These are phyloP conservation scores for Phylloscopus trochiloides DNA, from an alignment of 2,113 vertebrate species.

Conservation along the genomic window DNA sequence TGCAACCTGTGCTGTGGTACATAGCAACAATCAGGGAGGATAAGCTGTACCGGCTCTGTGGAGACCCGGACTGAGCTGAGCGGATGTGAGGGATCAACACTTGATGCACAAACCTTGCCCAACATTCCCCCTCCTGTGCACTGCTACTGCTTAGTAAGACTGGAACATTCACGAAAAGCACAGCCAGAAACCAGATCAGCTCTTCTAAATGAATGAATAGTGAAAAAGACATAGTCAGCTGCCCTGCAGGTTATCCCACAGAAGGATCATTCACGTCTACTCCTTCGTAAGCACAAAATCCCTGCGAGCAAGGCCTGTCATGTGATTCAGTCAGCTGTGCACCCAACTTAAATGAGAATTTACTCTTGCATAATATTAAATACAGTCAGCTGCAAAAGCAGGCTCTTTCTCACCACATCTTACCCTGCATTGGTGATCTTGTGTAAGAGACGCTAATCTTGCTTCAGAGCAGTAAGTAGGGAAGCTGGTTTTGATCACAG, in stretches of 20 bases:
- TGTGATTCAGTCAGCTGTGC: neutral
- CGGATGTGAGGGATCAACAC: neutral
- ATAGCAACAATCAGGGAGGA: neutral
- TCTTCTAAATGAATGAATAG: neutral
- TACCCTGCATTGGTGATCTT: neutral
- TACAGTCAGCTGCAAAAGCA: conserved; percentile 2
- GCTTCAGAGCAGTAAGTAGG: neutral
- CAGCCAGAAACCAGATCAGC: neutral
- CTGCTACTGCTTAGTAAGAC: neutral
- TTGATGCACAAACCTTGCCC: neutral
- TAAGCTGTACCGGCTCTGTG: neutral
- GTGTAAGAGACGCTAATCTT: neutral
- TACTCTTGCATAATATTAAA: conserved; percentile 34
- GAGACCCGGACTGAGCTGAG: neutral
- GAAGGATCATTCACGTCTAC: neutral
- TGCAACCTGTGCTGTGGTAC: accelerated
- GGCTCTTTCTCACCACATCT: neutral
- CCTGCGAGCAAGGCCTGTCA: conserved; percentile 15
- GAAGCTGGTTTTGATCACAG: neutral
- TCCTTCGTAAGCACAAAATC: conserved; percentile 40
- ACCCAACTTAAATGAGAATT: neutral
- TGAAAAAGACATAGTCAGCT: neutral
- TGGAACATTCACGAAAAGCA: neutral
- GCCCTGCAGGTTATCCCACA: neutral
- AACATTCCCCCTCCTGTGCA: accelerated